phyloP scores from a whole-genome alignment of 2,113 vertebrate species.

The Gnathonemus longibarbis region DNA sequence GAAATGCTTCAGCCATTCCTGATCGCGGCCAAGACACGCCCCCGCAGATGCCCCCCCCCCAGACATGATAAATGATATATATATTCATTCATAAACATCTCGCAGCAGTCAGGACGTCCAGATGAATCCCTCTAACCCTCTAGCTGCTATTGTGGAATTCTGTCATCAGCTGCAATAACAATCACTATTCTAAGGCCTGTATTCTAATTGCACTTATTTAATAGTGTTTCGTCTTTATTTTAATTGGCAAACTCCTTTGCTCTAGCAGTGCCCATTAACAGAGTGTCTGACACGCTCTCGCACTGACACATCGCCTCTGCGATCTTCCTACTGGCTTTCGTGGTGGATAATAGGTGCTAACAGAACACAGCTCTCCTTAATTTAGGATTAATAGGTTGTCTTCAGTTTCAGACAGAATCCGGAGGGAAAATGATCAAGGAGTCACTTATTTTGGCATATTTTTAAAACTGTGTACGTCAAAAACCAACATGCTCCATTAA shows the following conservation, averaged over 20 bases:
- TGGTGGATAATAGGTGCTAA: background rate
- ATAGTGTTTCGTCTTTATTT: background rate
- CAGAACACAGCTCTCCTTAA: background rate
- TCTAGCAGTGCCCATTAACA: background rate
- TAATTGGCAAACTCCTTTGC: background rate
- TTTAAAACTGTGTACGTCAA: background rate
- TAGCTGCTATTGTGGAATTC: background rate
- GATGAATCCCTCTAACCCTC: background rate
- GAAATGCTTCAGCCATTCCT: background rate
- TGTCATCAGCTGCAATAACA: background rate
- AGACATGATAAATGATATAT: background rate
- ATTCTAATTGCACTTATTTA: background rate
- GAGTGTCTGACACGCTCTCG: background rate
- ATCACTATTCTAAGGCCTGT: background rate
- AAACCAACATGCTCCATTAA: background rate
- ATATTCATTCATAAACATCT: constrained; percentile 21
- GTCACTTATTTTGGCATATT: background rate
- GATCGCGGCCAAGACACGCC: background rate
- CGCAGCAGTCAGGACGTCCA: background rate
- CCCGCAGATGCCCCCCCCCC: background rate
- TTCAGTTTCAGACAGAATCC: background rate
- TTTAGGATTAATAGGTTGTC: background rate
- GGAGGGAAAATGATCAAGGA: background rate
- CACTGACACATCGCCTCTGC: background rate
- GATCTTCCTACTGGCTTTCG: background rate